Base-by-base conservation (phyloP, 1,140 invertebrate genomes). In the Phymorhynchus buccinoides region DNA sequence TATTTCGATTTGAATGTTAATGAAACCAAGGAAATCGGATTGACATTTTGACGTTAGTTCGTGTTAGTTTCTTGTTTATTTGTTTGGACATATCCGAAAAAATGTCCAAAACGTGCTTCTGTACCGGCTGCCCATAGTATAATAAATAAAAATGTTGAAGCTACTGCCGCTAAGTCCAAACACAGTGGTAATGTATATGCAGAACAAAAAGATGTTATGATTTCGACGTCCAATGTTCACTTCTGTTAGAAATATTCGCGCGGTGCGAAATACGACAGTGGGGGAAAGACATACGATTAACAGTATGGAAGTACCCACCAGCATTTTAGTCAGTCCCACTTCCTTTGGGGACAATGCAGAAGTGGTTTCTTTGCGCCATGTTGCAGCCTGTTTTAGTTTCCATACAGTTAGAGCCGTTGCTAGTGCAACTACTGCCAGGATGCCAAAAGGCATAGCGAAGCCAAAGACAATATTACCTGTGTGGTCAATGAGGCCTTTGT, bases 251-350 rank as follows among this genome's bases (percentile, higher is more conserved):
- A 79, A 42, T 22, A 41, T 16, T 14, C 41, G 41, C 1, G 44
- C 39, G 22, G 44, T 79, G 41, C 77, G 41, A 6, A 79, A 44
- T 0, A 79, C 7, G 3, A n/a, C 44, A 14, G 27, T n/a, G 39
- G 41, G 77, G 14, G 27, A 44, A 27, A 48, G 27, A 44, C 41
- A 44, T 12, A 44, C 39, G n/a, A 79, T 41, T 16, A 44, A 44
- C 7, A 44, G 41, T 22, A 79, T 41, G 0, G 77, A 79, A n/a
- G n/a, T 41, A 7, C 27, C 39, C 0, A 79, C n/a, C 77, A 79
- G 39, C 77, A 79, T 79, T 44, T 79, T 79, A 32, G 77, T 79
- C 39, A 79, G 41, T 12, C 39, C 41, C n/a, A 42, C 39, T n/a
- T 79, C 77, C 41, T 44, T 79, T 2, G 77, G 41, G 2, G 77